Evolutionary conservation across 2,888 invertebrate species (phyloP).

Genomic region (Lasius platythorax): DNA sequence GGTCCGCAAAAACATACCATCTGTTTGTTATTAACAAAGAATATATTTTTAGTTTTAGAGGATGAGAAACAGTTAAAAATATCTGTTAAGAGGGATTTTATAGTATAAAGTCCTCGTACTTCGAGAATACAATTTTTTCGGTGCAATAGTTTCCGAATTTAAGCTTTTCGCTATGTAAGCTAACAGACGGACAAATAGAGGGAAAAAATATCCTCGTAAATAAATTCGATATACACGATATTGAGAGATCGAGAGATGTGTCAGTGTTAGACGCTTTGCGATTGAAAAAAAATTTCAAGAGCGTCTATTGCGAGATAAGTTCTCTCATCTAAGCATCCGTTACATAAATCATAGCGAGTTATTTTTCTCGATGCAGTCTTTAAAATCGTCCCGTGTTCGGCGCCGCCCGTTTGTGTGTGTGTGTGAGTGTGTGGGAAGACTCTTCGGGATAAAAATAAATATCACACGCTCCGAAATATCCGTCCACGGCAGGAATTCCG

Average conservation of each 20-base stretch:
- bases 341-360: slow-evolving; percentile 39
- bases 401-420: no score
- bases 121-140: no score
- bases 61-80: no score
- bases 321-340: not conserved
- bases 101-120: no score
- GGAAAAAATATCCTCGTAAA: not conserved
- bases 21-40: no score
- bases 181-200: not conserved
- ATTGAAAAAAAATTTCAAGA: not conserved
- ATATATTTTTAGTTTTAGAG: no score
- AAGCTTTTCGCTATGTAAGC: not conserved
- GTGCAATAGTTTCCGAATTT: not conserved
- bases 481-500: not conserved
- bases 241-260: not conserved
- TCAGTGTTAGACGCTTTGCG: not conserved
- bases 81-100: no score
- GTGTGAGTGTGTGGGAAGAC: not conserved
- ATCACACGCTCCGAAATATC: slow-evolving; percentile 21
- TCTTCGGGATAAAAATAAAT: slow-evolving; percentile 30
- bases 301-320: not conserved
- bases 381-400: slow-evolving; percentile 10
- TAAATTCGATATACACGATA: not conserved
- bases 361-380: slow-evolving; percentile 36
- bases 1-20: no score